Base-by-base conservation (phyloP, 2,797 vertebrate genomes). In the Crocidura indochinensis region DNA sequence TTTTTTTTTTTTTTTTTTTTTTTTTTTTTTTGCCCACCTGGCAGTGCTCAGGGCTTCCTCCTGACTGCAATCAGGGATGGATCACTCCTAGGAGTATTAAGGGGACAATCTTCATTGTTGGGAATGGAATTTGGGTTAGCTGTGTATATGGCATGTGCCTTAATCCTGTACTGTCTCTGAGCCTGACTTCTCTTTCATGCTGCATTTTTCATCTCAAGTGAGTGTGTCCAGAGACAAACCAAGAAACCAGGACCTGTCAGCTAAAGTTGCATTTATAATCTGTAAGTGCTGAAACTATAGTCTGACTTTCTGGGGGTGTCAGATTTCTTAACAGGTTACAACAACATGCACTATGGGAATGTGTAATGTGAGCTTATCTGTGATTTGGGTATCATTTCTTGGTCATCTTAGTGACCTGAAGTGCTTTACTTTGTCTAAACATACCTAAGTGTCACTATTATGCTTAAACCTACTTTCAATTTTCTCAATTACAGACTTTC, bases 271-370 rank as follows among this genome's bases (percentile, higher is more conserved):
- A 20, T 69, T 84, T 65, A 65, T 17, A 38, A 38, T 38, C 38
- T 72, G 2, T 87, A 8, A 31, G 47, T n/a, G 38, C 14, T 62
- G 17, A 84, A 64, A 64, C 56, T 73, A 53, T 60, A 56, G 53
- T 51, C 31, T 29, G 72, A 26, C 47, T 51, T 65, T 77, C 62
- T n/a, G 64, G 26, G 8, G 2, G 74, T 31, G 14, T 44, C 6
- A 75, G 87, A 81, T 80, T 88, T 87, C 82, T 51, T 93, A 78
- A 47, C 75, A 51, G 75, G 49, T 49, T 44, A 12, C 47, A 84
- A 67, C 47, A 8, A n/a, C 24, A 26, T 80, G 29, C 8, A 10
- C 24, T 51, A n/a, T 0, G 1, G 74, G 2, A 10, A 22, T n/a
- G 11, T 65, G 10, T 24, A 92, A 79, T 22, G 10, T 10, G 8